Base-by-base conservation (phyloP, 2,113 vertebrate species). In the Anthoscopus minutus region DNA sequence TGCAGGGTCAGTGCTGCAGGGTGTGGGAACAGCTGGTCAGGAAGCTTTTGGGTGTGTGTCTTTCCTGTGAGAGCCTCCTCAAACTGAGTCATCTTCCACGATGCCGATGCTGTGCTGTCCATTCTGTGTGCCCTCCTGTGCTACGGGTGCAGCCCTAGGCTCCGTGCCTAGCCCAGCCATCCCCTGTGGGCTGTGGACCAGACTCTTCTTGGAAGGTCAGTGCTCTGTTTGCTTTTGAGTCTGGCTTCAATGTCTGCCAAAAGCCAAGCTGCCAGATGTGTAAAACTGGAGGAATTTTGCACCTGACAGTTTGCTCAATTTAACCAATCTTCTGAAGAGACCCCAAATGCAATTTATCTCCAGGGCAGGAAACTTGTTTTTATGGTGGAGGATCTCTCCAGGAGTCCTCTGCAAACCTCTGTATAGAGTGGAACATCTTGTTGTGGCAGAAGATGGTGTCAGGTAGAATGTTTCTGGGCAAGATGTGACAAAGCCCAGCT, bases 41-140 rank as follows among this genome's bases (percentile, higher is more conserved):
- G 96, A 96, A 96, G 89, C 95, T 94, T 72, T 14, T 94, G 95
- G 94, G 96, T 1, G 94, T 96, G 92, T 96, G 91, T 93, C 83
- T 56, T 96, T 96, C 96, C 96, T 96, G 91, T 16, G 2, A 60
- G 72, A 95, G 65, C 56, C 93, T 96, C 95, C 92, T 84, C 0
- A 1, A 50, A 66, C 88, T 96, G 95, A 96, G 76, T 96, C 91
- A 94, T 81, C 44, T 47, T 47, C 64, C 1, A 0, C 0, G 1
- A 4, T 70, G 67, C 56, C 0, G 4, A 20, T 80, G 82, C 58
- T 0, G 33, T 12, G 65, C 87, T 47, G 77, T 25, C 71, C 0
- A 2, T 22, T 5, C 42, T 0, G 0, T 0, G 2, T 18, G 56
- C 67, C 57, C 72, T 58, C 40, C 77, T 0, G 3, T 77, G 64